phyloP scores from a whole-genome alignment of 2,797 vertebrate genomes.

The Ctenochaetus hawaiiensis region DNA sequence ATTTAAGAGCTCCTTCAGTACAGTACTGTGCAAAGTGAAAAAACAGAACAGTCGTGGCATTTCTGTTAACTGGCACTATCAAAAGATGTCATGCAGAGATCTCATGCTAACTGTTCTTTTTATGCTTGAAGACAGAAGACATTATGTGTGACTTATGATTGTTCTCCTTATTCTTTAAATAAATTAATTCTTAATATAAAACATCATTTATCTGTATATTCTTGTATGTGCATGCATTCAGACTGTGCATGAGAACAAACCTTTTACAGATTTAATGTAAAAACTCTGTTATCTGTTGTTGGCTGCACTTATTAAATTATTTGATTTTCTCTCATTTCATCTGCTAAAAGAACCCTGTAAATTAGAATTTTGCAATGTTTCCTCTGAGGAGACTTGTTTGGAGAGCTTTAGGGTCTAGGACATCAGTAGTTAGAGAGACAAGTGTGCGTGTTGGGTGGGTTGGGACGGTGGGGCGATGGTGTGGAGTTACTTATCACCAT shows the following conservation, averaged over 20 bases:
- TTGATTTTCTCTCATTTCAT: slow-evolving; percentile 20
- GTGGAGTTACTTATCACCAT: slow-evolving; percentile 84
- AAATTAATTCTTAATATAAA: not conserved
- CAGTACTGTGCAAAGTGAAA: slow-evolving; percentile 10
- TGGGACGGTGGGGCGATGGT: slow-evolving; percentile 32
- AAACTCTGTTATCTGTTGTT: slow-evolving; percentile 48
- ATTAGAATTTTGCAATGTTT: slow-evolving; percentile 45
- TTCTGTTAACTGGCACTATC: slow-evolving; percentile 22
- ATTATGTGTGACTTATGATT: not conserved
- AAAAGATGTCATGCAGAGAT: not conserved
- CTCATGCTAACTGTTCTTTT: slow-evolving; percentile 2
- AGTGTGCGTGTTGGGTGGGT: slow-evolving; percentile 29
- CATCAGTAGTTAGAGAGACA: slow-evolving; percentile 38
- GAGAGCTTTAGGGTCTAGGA: slow-evolving; percentile 46
- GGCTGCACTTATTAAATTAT: slow-evolving; percentile 20
- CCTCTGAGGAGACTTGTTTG: slow-evolving; percentile 34
- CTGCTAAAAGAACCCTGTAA: slow-evolving; percentile 5
- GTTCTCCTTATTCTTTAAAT: not conserved
- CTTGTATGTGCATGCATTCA: not conserved
- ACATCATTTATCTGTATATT: not conserved
- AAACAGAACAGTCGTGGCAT: slow-evolving; percentile 16
- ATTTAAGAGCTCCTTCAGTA: slow-evolving; percentile 4
- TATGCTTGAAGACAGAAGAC: not conserved
- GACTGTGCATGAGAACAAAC: not conserved
- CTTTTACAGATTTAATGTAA: slow-evolving; percentile 45